phyloP scores from a whole-genome alignment of 1,140 invertebrate genomes.

The Cotesia vestalis region DNA sequence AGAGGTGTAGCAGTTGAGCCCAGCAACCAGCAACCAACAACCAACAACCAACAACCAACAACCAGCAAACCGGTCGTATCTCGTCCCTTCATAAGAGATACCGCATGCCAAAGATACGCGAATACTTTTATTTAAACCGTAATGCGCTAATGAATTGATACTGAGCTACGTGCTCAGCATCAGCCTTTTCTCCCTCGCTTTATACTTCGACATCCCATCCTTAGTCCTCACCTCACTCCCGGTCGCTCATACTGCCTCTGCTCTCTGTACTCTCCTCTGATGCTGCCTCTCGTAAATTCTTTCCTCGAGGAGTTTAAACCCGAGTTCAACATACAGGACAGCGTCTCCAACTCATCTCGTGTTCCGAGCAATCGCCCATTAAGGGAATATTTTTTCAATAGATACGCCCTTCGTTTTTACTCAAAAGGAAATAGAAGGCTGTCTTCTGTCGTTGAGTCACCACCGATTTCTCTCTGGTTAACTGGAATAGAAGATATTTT shows the following conservation, averaged over 20 bases:
- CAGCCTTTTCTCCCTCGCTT: slow-evolving; percentile 2
- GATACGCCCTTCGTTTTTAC: slow-evolving; percentile 23
- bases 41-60: too few relatives aligned
- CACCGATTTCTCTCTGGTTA: too few relatives aligned
- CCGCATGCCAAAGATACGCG: slow-evolving; percentile 58
- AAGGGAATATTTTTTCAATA: slow-evolving; percentile 27
- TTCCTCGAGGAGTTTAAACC: slow-evolving; percentile 21
- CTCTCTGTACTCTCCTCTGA: neutral
- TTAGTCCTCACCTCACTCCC: neutral
- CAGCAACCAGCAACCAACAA: slow-evolving; percentile 35
- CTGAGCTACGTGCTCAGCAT: slow-evolving; percentile 34
- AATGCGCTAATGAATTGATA: slow-evolving; percentile 65
- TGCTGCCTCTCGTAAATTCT: slow-evolving; percentile 27
- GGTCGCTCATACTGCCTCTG: slow-evolving; percentile 19
- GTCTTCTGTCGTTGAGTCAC: neutral
- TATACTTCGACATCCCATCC: slow-evolving; percentile 20
- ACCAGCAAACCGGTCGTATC: slow-evolving; percentile 53
- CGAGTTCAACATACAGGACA: slow-evolving; percentile 11
- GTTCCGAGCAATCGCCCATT: slow-evolving; percentile 22
- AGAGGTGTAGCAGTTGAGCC: slow-evolving; percentile 14
- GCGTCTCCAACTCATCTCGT: slow-evolving; percentile 5
- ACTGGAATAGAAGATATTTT: too few relatives aligned
- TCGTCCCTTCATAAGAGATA: slow-evolving; percentile 53
- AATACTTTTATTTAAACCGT: slow-evolving; percentile 59
- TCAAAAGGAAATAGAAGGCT: slow-evolving; percentile 32